Conservation (phyloP, 2,888 invertebrate species). For the Lydus trimaculatus region DNA sequence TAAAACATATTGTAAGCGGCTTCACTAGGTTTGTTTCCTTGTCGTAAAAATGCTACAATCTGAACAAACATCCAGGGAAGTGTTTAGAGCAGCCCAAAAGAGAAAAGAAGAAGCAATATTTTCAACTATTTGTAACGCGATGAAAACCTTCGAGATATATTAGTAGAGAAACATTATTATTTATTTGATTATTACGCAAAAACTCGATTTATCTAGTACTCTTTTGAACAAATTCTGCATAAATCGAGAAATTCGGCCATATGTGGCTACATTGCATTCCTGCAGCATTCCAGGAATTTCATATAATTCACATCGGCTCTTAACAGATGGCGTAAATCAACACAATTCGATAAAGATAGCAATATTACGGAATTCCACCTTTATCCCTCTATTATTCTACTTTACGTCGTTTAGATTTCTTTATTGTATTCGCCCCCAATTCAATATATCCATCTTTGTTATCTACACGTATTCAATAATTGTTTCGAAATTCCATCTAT, state of each 20-base stretch:
- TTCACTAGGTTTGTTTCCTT: too few relatives aligned
- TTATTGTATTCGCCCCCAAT: constrained; percentile 21
- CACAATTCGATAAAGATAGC: constrained; percentile 40
- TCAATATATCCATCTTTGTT: constrained; percentile 16
- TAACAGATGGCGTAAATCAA: background rate
- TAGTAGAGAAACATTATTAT: too few relatives aligned
- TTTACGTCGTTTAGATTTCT: constrained; percentile 32
- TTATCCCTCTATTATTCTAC: constrained; percentile 27
- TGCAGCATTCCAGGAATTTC: background rate
- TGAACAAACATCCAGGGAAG: too few relatives aligned
- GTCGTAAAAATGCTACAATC: too few relatives aligned
- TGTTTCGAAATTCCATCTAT: constrained; percentile 21
- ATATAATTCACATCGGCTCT: background rate
- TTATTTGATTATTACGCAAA: too few relatives aligned
- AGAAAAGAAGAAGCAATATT: too few relatives aligned
- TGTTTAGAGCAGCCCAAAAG: too few relatives aligned
- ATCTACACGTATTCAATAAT: constrained; percentile 34
- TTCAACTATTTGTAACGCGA: too few relatives aligned
- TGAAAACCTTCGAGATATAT: too few relatives aligned
- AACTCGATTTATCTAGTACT: too few relatives aligned
- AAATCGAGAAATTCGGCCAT: background rate
- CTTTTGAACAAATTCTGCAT: too few relatives aligned
- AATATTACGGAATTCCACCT: constrained; percentile 35
- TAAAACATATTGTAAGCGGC: too few relatives aligned
- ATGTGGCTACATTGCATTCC: background rate